A percentile compares a stretch with the other conserved stretches of the same genome.
Evolutionary conservation across 2,888 invertebrate species (phyloP).

Genomic region (Rhamnusium bicolor): DNA sequence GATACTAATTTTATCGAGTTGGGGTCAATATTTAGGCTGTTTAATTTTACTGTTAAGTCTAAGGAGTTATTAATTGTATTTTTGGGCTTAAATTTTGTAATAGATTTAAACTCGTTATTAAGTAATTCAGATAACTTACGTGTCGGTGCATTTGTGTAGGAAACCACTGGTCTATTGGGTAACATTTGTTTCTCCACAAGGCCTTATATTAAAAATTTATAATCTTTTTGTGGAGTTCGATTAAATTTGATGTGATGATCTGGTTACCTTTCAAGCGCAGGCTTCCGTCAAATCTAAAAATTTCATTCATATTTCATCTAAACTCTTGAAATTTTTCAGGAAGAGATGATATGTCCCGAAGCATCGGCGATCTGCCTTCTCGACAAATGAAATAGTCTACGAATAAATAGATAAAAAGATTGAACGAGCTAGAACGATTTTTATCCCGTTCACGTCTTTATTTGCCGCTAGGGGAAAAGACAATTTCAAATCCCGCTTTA

Average conservation of each 20-base stretch:
- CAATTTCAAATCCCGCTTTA: slow-evolving; percentile 19
- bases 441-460: background rate
- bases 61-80: too few relatives aligned
- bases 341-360: background rate
- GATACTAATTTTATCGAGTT: too few relatives aligned
- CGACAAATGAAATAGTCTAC: background rate
- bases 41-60: too few relatives aligned
- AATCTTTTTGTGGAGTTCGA: background rate
- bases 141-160: too few relatives aligned
- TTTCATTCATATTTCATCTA: background rate
- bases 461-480: background rate
- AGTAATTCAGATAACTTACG: too few relatives aligned
- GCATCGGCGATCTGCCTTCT: background rate
- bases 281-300: background rate
- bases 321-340: background rate
- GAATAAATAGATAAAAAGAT: background rate
- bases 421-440: background rate
- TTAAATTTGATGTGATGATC: background rate
- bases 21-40: too few relatives aligned
- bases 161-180: too few relatives aligned
- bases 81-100: too few relatives aligned
- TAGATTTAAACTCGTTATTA: too few relatives aligned
- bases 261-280: background rate
- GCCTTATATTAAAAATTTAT: background rate
- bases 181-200: too few relatives aligned